These are phyloP conservation scores for Sturnus vulgaris DNA, from an alignment of 2,113 vertebrate genomes.

Conservation along the genomic window DNA sequence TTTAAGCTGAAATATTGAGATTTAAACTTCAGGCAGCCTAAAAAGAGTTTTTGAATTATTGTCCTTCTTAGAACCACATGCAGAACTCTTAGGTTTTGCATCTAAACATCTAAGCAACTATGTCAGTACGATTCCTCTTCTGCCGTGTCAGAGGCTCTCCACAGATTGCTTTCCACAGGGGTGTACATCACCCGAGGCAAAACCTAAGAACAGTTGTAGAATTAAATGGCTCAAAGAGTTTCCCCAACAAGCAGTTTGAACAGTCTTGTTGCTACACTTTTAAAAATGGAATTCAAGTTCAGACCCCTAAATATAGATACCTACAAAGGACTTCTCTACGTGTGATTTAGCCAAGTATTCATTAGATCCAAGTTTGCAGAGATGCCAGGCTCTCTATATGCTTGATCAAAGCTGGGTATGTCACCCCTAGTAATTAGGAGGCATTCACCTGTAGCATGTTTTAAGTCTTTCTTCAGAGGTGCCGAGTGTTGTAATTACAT, in stretches of 20 bases:
- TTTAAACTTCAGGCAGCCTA: not conserved
- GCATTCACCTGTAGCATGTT: not conserved
- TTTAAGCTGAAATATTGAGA: not conserved
- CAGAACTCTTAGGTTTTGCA: not conserved
- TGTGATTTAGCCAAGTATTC: not conserved
- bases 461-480: not conserved
- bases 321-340: not conserved
- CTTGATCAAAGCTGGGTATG: not conserved
- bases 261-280: not conserved
- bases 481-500: not conserved
- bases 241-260: not conserved
- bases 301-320: not conserved
- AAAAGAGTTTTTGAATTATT: not conserved
- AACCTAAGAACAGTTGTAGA: not conserved
- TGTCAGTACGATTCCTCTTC: not conserved
- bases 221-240: not conserved
- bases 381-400: not conserved
- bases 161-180: not conserved
- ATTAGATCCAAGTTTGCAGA: not conserved
- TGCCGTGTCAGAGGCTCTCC: rapidly evolving
- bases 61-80: not conserved
- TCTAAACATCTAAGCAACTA: not conserved
- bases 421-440: not conserved
- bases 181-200: not conserved
- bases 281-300: not conserved